phyloP scores from a whole-genome alignment of 1,140 invertebrate genomes.

The Ditylenchus dipsaci region DNA sequence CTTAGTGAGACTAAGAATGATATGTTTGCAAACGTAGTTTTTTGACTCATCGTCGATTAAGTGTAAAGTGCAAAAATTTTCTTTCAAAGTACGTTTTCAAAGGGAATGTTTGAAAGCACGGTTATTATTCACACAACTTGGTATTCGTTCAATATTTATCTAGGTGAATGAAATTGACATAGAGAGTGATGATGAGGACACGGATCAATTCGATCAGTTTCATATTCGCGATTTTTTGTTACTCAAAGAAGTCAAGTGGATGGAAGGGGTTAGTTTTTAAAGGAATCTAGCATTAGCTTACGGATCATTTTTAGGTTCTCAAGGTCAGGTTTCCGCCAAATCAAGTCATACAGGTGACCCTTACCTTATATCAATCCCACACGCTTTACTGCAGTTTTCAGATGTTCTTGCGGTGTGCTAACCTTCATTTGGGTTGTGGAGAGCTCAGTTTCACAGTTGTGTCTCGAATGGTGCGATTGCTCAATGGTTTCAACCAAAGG shows the following conservation, averaged over 20 bases:
- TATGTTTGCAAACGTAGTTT: too few species aligned
- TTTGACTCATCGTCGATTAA: not conserved
- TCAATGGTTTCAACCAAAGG: conserved; percentile 6
- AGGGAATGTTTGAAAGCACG: too few species aligned
- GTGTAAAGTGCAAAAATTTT: conserved; percentile 7
- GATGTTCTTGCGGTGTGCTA: conserved; percentile 27
- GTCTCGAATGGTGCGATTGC: conserved; percentile 1
- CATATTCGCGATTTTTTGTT: not conserved
- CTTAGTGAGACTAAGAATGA: too few species aligned
- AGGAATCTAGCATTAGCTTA: too few species aligned
- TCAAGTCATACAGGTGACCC: conserved; percentile 16
- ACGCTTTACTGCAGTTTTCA: not conserved
- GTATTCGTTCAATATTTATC: too few species aligned
- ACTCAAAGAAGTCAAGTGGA: not conserved
- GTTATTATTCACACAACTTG: too few species aligned
- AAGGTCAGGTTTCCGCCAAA: conserved; percentile 2
- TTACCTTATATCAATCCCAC: not conserved
- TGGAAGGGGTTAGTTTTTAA: not conserved
- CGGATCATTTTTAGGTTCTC: not conserved
- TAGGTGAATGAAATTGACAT: not conserved
- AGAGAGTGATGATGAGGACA: not conserved
- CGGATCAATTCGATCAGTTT: not conserved
- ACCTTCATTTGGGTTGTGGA: conserved; percentile 15
- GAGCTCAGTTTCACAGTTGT: conserved; percentile 9
- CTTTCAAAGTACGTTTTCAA: conserved; percentile 6